These are phyloP conservation scores for Hylaeus anthracinus DNA, from an alignment of 1,140 invertebrate genomes.

Conservation along the genomic window DNA sequence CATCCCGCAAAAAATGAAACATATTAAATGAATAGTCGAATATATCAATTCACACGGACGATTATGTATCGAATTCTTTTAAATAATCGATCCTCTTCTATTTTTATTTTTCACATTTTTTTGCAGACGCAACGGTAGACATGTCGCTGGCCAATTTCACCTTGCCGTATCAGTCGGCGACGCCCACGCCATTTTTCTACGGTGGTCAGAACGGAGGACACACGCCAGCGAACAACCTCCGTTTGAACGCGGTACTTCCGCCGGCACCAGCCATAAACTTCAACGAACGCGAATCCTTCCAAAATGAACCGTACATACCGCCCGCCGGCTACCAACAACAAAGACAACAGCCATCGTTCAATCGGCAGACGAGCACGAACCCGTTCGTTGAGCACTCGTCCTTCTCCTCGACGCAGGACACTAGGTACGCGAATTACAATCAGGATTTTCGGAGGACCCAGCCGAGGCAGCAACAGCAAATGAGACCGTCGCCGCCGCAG, in stretches of 20 bases:
- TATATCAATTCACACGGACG: too few species aligned
- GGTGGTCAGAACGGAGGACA: constrained; percentile 58
- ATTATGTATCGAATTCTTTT: too few species aligned
- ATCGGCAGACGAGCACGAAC: constrained; percentile 40
- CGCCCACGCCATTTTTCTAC: constrained; percentile 70
- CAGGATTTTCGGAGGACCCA: constrained; percentile 65
- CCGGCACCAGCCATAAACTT: constrained; percentile 61
- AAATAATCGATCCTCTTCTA: too few species aligned
- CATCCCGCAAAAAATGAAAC: too few species aligned
- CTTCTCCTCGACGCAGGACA: constrained; percentile 62
- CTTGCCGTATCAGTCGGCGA: constrained; percentile 73
- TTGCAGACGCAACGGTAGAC: constrained; percentile 31
- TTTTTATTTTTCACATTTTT: neutral
- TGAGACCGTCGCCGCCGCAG: constrained; percentile 23
- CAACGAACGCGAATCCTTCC: constrained; percentile 62
- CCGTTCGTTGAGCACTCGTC: constrained; percentile 56
- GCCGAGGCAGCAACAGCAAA: constrained; percentile 57
- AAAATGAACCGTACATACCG: constrained; percentile 69
- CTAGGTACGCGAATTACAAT: constrained; percentile 62
- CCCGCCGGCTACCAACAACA: constrained; percentile 62
- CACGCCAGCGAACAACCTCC: constrained; percentile 67
- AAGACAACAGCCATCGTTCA: constrained; percentile 54
- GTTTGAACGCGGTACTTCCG: constrained; percentile 70
- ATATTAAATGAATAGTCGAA: too few species aligned
- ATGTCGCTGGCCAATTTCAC: constrained; percentile 77